Evolutionary conservation across 2,113 vertebrate species (phyloP), one percentile per base, ranked within the genome.

Genomic region (Notiomystis cincta): DNA sequence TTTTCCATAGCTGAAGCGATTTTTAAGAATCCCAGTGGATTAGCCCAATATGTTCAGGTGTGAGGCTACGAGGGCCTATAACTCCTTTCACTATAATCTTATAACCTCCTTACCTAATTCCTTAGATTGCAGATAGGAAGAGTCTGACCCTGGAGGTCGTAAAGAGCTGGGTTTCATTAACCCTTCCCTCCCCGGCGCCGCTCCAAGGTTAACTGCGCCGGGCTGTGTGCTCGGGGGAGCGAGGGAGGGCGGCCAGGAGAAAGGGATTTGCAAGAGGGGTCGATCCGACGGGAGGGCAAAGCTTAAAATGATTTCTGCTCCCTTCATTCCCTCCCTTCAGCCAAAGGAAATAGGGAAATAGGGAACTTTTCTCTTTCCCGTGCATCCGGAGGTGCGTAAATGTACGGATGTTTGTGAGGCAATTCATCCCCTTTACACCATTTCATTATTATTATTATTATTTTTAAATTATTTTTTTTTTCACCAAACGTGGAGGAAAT

Each of bases 141-240:
- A 96, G 78, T 83, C 95, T 98, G 98, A 99, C 98, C 98, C 91
- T 95, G 40, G 88, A 94, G 98, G 98, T 98, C 98, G 97, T 85
- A 91, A 95, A 97, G 97, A 98, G 98, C 96, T 96, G 66, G 97
- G 98, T 98, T 98, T 98, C 98, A 98, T 99, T 99, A 99, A 99
- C 98, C 98, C 98, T 98, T 98, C 91, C 97, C 95, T 97, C 93
- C 97, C 98, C 97, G 87, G 94, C 81, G 91, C 95, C 88, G 97
- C 98, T 97, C 97, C 98, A 96, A 98, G 98, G 98, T 98, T 98
- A 99, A 99, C 98, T 97, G 95, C 94, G 86, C 98, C 97, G 97
- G 98, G 98, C 96, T 98, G 69, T 12, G 80, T 6, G 35, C 57
- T 66, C 75, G 33, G 69, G 81, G 84, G 86, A 61, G 57, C 27